These are phyloP conservation scores for Noctilio leporinus DNA, from an alignment of 2,113 vertebrate species.

Conservation along the genomic window DNA sequence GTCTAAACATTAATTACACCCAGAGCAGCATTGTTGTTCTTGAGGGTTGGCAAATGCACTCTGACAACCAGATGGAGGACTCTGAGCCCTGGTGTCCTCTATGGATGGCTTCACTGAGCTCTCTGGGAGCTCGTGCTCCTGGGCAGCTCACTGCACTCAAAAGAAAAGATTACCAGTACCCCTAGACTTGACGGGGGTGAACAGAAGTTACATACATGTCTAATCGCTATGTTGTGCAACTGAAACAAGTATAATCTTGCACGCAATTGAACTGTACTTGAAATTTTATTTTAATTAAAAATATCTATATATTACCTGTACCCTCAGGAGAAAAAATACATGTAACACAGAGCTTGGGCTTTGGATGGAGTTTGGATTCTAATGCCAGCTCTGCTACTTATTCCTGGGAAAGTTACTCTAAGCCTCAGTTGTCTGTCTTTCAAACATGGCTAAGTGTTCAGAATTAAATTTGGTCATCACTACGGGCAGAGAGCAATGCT, in stretches of 20 bases:
- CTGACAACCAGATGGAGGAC: constrained; percentile 53
- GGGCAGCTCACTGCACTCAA: neutral
- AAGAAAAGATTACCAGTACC: neutral
- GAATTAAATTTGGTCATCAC: neutral
- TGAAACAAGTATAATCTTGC: neutral
- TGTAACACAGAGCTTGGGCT: neutral
- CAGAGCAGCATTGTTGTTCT: constrained; percentile 54
- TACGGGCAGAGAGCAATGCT: neutral
- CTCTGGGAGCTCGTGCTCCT: neutral
- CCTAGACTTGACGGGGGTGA: neutral
- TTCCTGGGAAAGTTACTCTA: neutral
- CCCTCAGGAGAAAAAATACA: neutral
- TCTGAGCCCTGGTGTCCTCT: neutral
- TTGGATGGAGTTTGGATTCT: neutral
- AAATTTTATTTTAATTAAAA: neutral
- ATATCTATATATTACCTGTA: neutral
- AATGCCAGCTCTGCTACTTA: neutral
- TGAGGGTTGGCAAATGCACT: constrained; percentile 57
- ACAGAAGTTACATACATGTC: neutral
- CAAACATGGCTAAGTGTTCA: neutral
- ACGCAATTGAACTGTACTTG: neutral
- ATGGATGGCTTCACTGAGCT: constrained; percentile 2
- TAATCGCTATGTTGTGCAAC: neutral
- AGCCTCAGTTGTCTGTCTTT: neutral
- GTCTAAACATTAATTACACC: constrained; percentile 63